phyloP scores from a whole-genome alignment of 2,113 vertebrate species.

The Echinops telfairi region DNA sequence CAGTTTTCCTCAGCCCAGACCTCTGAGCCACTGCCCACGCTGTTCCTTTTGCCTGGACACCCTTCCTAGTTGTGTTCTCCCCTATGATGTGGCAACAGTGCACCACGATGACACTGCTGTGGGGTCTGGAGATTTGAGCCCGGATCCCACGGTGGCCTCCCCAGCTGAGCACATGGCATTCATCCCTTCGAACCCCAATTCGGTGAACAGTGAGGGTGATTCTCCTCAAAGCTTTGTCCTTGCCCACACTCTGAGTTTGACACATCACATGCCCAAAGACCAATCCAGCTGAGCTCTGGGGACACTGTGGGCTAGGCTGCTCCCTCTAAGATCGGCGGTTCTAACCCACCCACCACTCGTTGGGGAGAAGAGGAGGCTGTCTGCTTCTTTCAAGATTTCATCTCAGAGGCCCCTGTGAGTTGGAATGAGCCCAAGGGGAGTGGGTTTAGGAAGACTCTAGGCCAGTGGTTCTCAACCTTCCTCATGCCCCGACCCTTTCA shows the following conservation, averaged over 20 bases:
- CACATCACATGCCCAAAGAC: accelerated
- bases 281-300: background rate
- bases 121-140: background rate
- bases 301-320: too few relatives aligned
- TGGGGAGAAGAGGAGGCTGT: too few relatives aligned
- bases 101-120: too few relatives aligned
- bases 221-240: background rate
- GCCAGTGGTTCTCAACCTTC: too few relatives aligned
- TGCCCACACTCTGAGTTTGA: too few relatives aligned
- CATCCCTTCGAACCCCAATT: background rate
- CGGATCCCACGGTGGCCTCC: background rate
- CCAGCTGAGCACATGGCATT: background rate
- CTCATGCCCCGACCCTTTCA: too few relatives aligned
- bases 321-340: too few relatives aligned
- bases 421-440: too few relatives aligned
- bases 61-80: background rate
- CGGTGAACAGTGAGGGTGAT: background rate
- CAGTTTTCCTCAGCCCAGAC: background rate
- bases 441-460: too few relatives aligned
- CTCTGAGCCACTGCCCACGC: background rate
- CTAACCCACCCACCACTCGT: too few relatives aligned
- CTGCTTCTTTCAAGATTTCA: too few relatives aligned
- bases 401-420: too few relatives aligned
- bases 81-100: background rate
- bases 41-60: background rate